Percentiles rank a stretch among this genome's conserved stretches.
Evolutionary conservation across 2,113 vertebrate genomes (phyloP).

Genomic region (Beaufortia kweichowensis): DNA sequence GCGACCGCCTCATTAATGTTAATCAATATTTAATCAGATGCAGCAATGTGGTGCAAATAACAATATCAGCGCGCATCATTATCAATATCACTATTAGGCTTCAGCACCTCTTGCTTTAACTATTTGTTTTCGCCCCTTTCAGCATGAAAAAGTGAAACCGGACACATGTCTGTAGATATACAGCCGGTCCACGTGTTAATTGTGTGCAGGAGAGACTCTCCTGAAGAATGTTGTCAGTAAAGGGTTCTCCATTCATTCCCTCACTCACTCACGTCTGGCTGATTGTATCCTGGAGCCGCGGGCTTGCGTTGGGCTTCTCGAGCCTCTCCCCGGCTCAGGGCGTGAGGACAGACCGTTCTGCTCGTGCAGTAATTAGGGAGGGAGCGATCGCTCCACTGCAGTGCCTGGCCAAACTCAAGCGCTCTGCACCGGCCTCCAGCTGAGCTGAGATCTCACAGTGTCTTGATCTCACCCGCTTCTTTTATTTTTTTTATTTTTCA

Average conservation of each 20-base stretch:
- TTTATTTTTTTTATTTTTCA: no score
- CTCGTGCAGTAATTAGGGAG: slow-evolving; percentile 64
- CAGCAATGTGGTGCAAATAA: slow-evolving; percentile 34
- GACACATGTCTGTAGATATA: neutral
- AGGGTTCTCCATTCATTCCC: neutral
- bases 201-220: slow-evolving; percentile 49
- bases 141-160: neutral
- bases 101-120: neutral
- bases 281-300: slow-evolving; percentile 39
- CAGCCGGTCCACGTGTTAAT: neutral
- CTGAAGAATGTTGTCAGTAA: slow-evolving; percentile 57
- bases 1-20: slow-evolving; percentile 46
- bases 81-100: neutral
- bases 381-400: slow-evolving; percentile 49
- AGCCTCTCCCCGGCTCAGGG: slow-evolving; percentile 28
- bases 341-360: slow-evolving; percentile 1
- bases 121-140: neutral
- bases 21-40: slow-evolving; percentile 50
- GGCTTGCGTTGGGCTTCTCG: slow-evolving; percentile 13
- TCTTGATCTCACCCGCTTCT: slow-evolving; percentile 64
- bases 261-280: slow-evolving; percentile 56
- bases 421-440: slow-evolving; percentile 55
- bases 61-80: slow-evolving; percentile 8
- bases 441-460: slow-evolving; percentile 50
- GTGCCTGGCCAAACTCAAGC: slow-evolving; percentile 57